Evolutionary conservation across 23 tunicate species (phyloP), one percentile per base, ranked within the genome.

Genomic region (Trididemnum clinides): DNA sequence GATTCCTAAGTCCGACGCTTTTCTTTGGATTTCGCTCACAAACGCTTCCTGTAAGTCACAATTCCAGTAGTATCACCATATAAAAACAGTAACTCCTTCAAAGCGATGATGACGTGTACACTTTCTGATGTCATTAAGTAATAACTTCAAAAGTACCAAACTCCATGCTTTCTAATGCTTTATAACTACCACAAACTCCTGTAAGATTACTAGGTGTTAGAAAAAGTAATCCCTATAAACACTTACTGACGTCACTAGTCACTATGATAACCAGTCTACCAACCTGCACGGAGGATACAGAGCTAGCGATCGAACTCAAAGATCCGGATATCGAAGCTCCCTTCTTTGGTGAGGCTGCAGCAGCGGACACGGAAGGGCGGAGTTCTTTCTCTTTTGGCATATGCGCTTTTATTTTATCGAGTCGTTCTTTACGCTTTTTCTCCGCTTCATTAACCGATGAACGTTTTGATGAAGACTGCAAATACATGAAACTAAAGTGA

Each of bases 1-100:
- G 80, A 92, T 87, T 50, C 97, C 97, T 37, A 92, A 88, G 54
- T 92, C 97, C 26, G 88, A 82, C 33, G 97, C 97, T 71, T 83
- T 87, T 10, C 88, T 58, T 51, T 87, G 88, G 7, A 92, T 89
- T 77, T 92, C 90, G 49, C 27, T 36, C 6, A 92, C 90, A 71
- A 92, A 92, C 33, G 87, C 88, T 54, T 92, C 97, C 97, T 92
- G 85, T 27, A 37, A 78, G n/a, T n/a, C n/a, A n/a, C n/a, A n/a
- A n/a, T n/a, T n/a, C n/a, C n/a, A n/a, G n/a, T n/a, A n/a, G n/a
- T n/a, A n/a, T n/a, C n/a, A n/a, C n/a, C n/a, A n/a, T n/a, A n/a
- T n/a, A n/a, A n/a, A n/a, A n/a, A n/a, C n/a, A n/a, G n/a, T n/a
- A n/a, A n/a, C n/a, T n/a, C n/a, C n/a, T n/a, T n/a, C n/a, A n/a